phyloP scores from a whole-genome alignment of 1,140 invertebrate species.

The Zaprionus camerounensis region DNA sequence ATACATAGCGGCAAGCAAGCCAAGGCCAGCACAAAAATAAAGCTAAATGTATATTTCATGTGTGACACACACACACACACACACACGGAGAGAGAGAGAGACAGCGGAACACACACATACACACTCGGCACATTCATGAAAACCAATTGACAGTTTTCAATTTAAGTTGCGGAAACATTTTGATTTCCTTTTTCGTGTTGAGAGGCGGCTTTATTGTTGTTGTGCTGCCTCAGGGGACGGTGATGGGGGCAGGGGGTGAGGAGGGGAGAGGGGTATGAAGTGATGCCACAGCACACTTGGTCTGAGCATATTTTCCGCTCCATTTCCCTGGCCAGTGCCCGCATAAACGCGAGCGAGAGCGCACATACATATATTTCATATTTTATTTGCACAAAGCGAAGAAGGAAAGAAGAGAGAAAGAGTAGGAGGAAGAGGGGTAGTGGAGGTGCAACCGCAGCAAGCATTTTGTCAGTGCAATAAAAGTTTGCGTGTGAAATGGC shows the following conservation, averaged over 20 bases:
- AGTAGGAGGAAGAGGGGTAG: not conserved
- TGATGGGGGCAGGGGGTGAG: not conserved
- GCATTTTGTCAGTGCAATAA: conserved; percentile 81
- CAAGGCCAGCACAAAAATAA: conserved; percentile 15
- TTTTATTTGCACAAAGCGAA: conserved; percentile 52
- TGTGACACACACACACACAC: conserved; percentile 8
- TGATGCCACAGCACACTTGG: conserved; percentile 38
- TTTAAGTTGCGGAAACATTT: conserved; percentile 81
- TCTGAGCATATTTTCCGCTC: conserved; percentile 77
- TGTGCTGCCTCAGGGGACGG: not conserved
- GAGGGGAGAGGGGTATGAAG: conserved; percentile 30
- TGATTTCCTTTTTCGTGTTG: conserved; percentile 73
- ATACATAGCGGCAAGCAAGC: not conserved
- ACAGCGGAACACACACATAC: not conserved
- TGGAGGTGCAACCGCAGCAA: conserved; percentile 48
- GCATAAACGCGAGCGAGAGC: conserved; percentile 8
- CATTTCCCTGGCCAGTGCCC: conserved; percentile 62
- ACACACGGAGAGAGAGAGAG: no score
- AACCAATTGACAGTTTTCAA: conserved; percentile 80
- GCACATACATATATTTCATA: conserved; percentile 21
- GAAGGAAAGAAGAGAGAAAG: conserved; percentile 4
- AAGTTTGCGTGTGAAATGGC: conserved; percentile 79
- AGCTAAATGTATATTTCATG: conserved; percentile 32
- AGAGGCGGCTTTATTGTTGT: conserved; percentile 36
- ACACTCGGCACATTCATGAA: conserved; percentile 27